Evolutionary conservation across 2,797 vertebrate genomes (phyloP), one percentile per base, ranked within the genome.

Genomic region (Euphonia xanthogaster): DNA sequence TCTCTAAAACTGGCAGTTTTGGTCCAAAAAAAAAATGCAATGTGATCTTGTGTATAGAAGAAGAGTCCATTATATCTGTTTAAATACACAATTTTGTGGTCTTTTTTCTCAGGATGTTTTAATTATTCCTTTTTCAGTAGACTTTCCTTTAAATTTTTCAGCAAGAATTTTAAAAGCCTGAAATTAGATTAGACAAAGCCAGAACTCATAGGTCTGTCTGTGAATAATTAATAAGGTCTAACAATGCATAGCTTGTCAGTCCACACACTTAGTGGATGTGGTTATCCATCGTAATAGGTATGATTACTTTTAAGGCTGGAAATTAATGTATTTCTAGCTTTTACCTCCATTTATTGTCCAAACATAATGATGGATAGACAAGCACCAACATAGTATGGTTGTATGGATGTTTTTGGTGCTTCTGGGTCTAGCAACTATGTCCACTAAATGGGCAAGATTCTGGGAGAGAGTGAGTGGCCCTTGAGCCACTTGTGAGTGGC

Each of bases 211-310:
- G 12, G 2, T 42, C 40, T 42, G 40, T 42, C 40, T 42, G 40
- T 42, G 40, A 42, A 18, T 42, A 18, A 18, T 45, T 30, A 78
- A 25, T 66, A 14, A 27, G 7, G 8, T 68, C 30, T 14, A 61
- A 35, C 9, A 75, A 30, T 30, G 1, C 2, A 7, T 67, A 31
- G 15, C 1, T 53, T 65, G 4, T 61, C 39, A 65, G 9, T 76
- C 33, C n/a, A 66, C 11, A 40, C 1, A 13, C 11, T 18, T 74
- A 24, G 11, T 72, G 24, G 12, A 37, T 66, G 5, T 66, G n/a
- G 31, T 50, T 27, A 10, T 50, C 22, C 8, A 35, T 44, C 0
- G 0, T 42, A 28, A 23, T 25, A 27, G 24, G 23, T 45, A 18
- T 12, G 4, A 28, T 39, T 57, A 28, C 71, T 86, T 12, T 14